Percentiles rank a stretch among this genome's conserved stretches.
phyloP scores from a whole-genome alignment of 92 coral and sea anemone genomes.

The Palythoa grandiflora region DNA sequence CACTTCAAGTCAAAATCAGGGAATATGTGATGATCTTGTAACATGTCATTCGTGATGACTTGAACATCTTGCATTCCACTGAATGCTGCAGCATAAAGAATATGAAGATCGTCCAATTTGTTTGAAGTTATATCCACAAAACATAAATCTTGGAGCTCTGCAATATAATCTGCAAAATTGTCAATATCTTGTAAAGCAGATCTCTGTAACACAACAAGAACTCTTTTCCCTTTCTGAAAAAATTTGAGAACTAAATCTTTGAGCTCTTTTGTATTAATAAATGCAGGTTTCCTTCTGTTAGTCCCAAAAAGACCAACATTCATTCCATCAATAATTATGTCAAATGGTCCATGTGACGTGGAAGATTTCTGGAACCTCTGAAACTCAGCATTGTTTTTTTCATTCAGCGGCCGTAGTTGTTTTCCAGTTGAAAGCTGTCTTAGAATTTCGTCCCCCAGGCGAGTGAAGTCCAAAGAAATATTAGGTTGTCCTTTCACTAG shows the following conservation, averaged over 20 bases:
- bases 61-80: constrained; percentile 73
- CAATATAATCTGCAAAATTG: constrained; percentile 49
- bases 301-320: constrained; percentile 82
- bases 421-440: constrained; percentile 37
- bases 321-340: constrained; percentile 91
- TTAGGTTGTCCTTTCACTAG: constrained; percentile 53
- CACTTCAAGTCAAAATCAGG: constrained; percentile 68
- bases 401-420: constrained; percentile 8
- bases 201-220: constrained; percentile 75
- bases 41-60: constrained; percentile 85
- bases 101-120: constrained; percentile 75
- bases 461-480: constrained; percentile 27
- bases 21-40: constrained; percentile 88
- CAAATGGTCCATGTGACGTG: constrained; percentile 72
- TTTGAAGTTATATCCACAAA: constrained; percentile 20
- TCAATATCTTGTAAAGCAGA: constrained; percentile 58
- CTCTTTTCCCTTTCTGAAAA: constrained; percentile 68
- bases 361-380: constrained; percentile 60
- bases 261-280: constrained; percentile 62
- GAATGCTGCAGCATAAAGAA: constrained; percentile 85
- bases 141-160: constrained; percentile 48
- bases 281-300: constrained; percentile 42
- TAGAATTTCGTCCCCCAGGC: constrained; percentile 66
- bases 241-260: constrained; percentile 58
- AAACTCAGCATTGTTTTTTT: constrained; percentile 53